phyloP scores from a whole-genome alignment of 2,888 invertebrate species.

The Phlogophora meticulosa region DNA sequence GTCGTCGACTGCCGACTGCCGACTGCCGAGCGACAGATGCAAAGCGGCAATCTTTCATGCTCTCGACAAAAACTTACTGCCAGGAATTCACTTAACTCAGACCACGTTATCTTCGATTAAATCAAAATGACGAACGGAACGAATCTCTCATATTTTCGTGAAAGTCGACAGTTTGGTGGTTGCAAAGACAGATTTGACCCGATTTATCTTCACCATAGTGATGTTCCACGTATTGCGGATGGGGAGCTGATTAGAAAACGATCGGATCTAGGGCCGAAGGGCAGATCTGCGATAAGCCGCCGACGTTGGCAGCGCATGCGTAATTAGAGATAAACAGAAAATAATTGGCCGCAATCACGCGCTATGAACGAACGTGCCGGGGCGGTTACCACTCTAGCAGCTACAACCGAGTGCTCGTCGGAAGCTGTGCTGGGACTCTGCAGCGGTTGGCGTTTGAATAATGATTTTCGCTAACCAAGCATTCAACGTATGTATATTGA shows the following conservation, averaged over 20 bases:
- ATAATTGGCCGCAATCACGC: slow-evolving; percentile 91
- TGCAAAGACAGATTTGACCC: slow-evolving; percentile 70
- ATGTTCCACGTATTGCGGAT: slow-evolving; percentile 85
- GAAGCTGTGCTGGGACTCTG: slow-evolving; percentile 68
- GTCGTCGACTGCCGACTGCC: slow-evolving; percentile 54
- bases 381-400: slow-evolving; percentile 69
- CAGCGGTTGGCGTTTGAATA: slow-evolving; percentile 62
- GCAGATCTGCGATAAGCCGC: slow-evolving; percentile 88
- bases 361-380: slow-evolving; percentile 84
- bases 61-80: slow-evolving; percentile 73
- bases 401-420: slow-evolving; percentile 70
- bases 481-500: slow-evolving; percentile 17
- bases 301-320: slow-evolving; percentile 89
- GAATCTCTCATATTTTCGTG: slow-evolving; percentile 76
- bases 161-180: slow-evolving; percentile 71
- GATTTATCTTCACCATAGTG: slow-evolving; percentile 78
- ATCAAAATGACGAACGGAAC: slow-evolving; percentile 77
- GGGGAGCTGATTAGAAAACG: slow-evolving; percentile 87
- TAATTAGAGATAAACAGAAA: slow-evolving; percentile 91
- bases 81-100: slow-evolving; percentile 73
- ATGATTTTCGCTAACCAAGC: slow-evolving; percentile 58
- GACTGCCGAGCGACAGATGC: slow-evolving; percentile 65
- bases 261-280: slow-evolving; percentile 89
- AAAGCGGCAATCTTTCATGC: slow-evolving; percentile 75
- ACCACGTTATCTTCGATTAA: slow-evolving; percentile 76